A percentile compares a stretch with the other conserved stretches of the same genome.
Conservation (phyloP, 1,140 invertebrate genomes). For the Druon quercuslanigerum region DNA sequence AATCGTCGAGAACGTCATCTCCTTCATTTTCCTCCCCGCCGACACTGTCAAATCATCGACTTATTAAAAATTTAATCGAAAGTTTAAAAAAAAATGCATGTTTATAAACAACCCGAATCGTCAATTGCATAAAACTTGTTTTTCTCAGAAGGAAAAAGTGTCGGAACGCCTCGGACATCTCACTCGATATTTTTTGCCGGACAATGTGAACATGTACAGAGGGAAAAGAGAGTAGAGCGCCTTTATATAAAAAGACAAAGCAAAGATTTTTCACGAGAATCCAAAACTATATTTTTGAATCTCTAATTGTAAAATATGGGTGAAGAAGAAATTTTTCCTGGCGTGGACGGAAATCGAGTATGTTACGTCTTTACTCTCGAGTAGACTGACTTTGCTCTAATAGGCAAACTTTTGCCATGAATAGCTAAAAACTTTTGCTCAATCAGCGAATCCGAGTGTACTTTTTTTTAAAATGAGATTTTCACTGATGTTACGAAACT, state of each 20-base stretch:
- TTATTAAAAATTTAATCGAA: neutral
- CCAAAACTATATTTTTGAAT: slow-evolving; percentile 24
- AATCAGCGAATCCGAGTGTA: slow-evolving; percentile 20
- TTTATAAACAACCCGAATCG: neutral
- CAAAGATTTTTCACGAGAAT: slow-evolving; percentile 30
- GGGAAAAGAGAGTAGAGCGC: slow-evolving; percentile 41
- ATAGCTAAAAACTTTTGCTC: slow-evolving; percentile 24
- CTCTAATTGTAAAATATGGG: slow-evolving; percentile 2
- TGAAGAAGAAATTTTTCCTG: slow-evolving; percentile 4
- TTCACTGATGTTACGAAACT: slow-evolving; percentile 29
- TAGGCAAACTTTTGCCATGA: slow-evolving; percentile 27
- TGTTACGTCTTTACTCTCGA: slow-evolving; percentile 23
- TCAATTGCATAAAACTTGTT: slow-evolving; percentile 31
- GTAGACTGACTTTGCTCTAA: slow-evolving; percentile 30
- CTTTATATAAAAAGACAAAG: slow-evolving; percentile 41
- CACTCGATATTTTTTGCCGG: slow-evolving; percentile 23
- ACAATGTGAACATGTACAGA: slow-evolving; percentile 42
- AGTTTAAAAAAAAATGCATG: neutral
- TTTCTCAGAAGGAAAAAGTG: slow-evolving; percentile 16
- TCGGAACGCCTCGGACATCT: slow-evolving; percentile 26
- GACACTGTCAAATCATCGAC: slow-evolving; percentile 4
- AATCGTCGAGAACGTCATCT: slow-evolving; percentile 19
- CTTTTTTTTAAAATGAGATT: slow-evolving; percentile 18
- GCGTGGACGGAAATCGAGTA: slow-evolving; percentile 9
- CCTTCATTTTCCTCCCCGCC: slow-evolving; percentile 10